Base-by-base conservation (phyloP, 2,113 vertebrate species). In the Solea solea region DNA sequence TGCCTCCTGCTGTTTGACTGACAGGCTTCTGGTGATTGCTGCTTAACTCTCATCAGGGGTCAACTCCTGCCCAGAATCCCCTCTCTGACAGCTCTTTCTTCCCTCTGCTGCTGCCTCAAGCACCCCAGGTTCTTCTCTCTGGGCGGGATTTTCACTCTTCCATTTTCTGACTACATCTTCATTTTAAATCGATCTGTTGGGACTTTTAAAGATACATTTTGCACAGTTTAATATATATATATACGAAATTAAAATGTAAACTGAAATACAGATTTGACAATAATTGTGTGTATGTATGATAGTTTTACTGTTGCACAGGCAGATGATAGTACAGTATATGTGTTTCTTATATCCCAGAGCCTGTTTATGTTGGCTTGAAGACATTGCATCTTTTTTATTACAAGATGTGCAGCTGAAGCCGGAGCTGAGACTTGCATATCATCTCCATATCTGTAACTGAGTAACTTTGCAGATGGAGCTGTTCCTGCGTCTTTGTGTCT, bases 1-100 rank as follows among this genome's bases (percentile, higher is more conserved):
- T 84, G 83, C 86, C 90, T 83, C 94, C 93, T 89, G 90, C 91
- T 95, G 93, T 80, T 91, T 94, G 89, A 94, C 85, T 93, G 93
- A 94, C 93, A 94, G 89, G 80, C 78, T 85, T 86, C 88, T 90
- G 88, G 79, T 82, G 74, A 83, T 72, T 82, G 86, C 11, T 69
- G 89, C 90, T 92, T 91, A 77, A 84, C 82, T 93, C 87, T 87
- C 92, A 66, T 89, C 90, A 90, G 93, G 94, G 90, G 85, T 86
- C 85, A 68, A 48, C 54, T 44, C 14, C 73, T 45, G 53, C 61
- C 61, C 10, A 51, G 11, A 53, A 62, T 45, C 56, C 60, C 58
- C 53, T 66, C 61, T 63, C 54, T 50, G 78, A 84, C 72, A 74
- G 79, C 82, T 83, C 74, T 81, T 81, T 86, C 72, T 76, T 46